Evolutionary conservation across 2,888 invertebrate species (phyloP), one percentile per base, ranked within the genome.

Genomic region (Perdita meconis): DNA sequence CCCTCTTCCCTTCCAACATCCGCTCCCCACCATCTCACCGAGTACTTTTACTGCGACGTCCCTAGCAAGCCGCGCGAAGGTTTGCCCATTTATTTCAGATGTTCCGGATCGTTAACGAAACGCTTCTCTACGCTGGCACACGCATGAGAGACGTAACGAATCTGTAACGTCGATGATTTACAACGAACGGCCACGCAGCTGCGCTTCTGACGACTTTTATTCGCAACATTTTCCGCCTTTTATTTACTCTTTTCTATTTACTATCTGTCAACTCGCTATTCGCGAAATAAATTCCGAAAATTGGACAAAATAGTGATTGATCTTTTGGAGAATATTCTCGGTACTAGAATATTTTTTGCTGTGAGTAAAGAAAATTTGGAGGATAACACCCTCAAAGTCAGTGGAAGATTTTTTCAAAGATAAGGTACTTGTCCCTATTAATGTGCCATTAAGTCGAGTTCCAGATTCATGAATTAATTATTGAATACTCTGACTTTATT

Each of bases 61-160:
- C 59, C 53, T 34, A 22, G 71, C 65, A 65, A 38, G 44, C 47
- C 26, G 44, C 44, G 38, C 47, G n/a, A 47, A 47, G 44, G 72
- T 57, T 78, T 56, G 60, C 40, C 30, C 71, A 69, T 85, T 85
- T 66, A 82, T 85, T 85, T 86, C 86, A 85, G 86, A 86, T 78
- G 68, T 78, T 82, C 78, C 82, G 71, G 84, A 80, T 69, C 80
- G 68, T 85, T 74, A 70, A 83, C 64, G 79, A 73, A 79, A 68
- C 67, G 64, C 60, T 71, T 44, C 60, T 55, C 69, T 42, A 42
- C 63, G 64, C 40, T 42, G 64, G 51, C 61, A 47, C 53, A 42
- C 60, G 70, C 66, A 71, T 71, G 79, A 65, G 78, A 78, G 38
- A 64, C 78, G 79, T 73, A 73, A 79, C 67, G 67, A 79, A 68